phyloP scores from a whole-genome alignment of 2,888 invertebrate species.

The Melinaea menophilus region DNA sequence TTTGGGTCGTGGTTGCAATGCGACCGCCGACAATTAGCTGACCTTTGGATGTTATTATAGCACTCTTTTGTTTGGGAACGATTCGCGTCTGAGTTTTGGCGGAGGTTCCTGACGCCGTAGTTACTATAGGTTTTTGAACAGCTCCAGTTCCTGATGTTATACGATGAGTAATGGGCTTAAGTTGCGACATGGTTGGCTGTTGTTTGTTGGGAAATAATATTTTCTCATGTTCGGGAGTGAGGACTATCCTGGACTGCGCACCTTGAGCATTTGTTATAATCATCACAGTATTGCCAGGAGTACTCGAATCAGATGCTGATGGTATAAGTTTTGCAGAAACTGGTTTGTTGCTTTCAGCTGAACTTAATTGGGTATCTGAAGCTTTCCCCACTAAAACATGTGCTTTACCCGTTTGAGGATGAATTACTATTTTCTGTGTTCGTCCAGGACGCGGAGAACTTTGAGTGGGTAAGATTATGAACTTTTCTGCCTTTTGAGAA shows the following conservation, averaged over 20 bases:
- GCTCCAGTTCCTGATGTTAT: conserved; percentile 46
- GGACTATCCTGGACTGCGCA: conserved; percentile 77
- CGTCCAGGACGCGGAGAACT: conserved; percentile 56
- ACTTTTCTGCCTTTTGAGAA: conserved; percentile 60
- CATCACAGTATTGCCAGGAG: conserved; percentile 78
- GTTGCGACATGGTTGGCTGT: conserved; percentile 57
- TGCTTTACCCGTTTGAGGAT: conserved; percentile 70
- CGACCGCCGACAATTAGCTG: conserved; percentile 73
- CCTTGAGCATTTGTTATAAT: conserved; percentile 81
- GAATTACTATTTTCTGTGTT: conserved; percentile 70
- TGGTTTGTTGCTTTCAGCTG: conserved; percentile 51
- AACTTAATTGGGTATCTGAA: conserved; percentile 43
- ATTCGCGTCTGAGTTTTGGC: conserved; percentile 58
- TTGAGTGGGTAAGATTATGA: conserved; percentile 64
- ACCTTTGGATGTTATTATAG: conserved; percentile 78
- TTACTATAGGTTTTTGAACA: conserved; percentile 48
- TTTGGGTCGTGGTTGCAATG: conserved; percentile 63
- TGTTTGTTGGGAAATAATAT: conserved; percentile 76
- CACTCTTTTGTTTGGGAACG: conserved; percentile 66
- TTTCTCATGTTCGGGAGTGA: conserved; percentile 80
- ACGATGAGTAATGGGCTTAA: conserved; percentile 62
- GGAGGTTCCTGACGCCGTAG: conserved; percentile 41
- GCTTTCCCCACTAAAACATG: conserved; percentile 63
- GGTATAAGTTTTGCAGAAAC: conserved; percentile 65
- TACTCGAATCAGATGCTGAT: conserved; percentile 50